phyloP scores from a whole-genome alignment of 1,140 invertebrate genomes.

The Papilio helenus region DNA sequence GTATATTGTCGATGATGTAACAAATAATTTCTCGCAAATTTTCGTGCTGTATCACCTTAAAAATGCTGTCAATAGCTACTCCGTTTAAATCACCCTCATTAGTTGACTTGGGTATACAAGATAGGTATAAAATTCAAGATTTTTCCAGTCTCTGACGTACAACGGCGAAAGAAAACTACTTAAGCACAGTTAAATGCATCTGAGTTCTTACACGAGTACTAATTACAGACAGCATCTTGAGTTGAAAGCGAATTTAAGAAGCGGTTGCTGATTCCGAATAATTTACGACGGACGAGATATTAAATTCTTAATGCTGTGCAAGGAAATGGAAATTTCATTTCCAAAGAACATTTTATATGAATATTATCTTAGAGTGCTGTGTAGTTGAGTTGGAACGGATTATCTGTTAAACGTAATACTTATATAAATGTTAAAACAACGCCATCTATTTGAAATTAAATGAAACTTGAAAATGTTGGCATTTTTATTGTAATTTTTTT shows the following conservation, averaged over 20 bases:
- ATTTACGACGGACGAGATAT: conserved; percentile 27
- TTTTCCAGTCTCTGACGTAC: not conserved
- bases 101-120: not conserved
- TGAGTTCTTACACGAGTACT: conserved; percentile 27
- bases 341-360: not conserved
- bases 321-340: conserved; percentile 31
- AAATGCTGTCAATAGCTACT: not conserved
- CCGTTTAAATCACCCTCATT: too few species aligned
- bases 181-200: conserved; percentile 32
- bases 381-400: not conserved
- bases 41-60: too few species aligned
- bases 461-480: too few species aligned
- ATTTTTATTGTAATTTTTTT: too few species aligned
- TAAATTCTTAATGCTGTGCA: conserved; percentile 27
- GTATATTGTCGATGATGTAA: too few species aligned
- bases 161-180: conserved; percentile 10
- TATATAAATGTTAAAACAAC: too few species aligned
- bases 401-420: not conserved
- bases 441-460: not conserved
- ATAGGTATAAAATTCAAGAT: not conserved
- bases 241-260: conserved; percentile 32
- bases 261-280: conserved; percentile 28
- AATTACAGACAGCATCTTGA: conserved; percentile 35
- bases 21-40: too few species aligned
- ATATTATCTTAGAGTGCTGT: not conserved